Percentiles rank a stretch among this genome's conserved stretches.
phyloP scores from a whole-genome alignment of 1,140 invertebrate species.

The Copidosoma floridanum region DNA sequence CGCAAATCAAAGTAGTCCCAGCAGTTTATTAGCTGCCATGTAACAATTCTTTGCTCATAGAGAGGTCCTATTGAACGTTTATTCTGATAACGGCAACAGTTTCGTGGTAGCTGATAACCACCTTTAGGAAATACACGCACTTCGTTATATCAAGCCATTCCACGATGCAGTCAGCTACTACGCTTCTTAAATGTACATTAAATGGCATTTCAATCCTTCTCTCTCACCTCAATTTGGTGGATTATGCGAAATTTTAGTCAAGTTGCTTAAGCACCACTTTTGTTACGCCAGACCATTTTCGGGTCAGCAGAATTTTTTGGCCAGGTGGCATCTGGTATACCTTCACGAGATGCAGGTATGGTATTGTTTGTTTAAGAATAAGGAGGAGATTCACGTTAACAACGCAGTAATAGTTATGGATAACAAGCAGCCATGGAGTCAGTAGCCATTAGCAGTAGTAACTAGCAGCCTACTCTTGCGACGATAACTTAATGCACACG shows the following conservation, averaged over 20 bases:
- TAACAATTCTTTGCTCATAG: too few relatives aligned
- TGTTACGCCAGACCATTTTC: slow-evolving; percentile 27
- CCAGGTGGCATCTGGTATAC: not conserved
- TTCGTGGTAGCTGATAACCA: not conserved
- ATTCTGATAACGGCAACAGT: not conserved
- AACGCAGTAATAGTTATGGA: too few relatives aligned
- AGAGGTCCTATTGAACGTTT: too few relatives aligned
- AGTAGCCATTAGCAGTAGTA: too few relatives aligned
- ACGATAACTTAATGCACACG: too few relatives aligned
- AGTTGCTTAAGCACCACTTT: not conserved
- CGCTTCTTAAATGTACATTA: not conserved
- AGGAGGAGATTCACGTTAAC: too few relatives aligned
- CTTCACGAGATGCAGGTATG: not conserved
- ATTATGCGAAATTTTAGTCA: not conserved
- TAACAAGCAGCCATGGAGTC: too few relatives aligned
- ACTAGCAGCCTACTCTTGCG: too few relatives aligned
- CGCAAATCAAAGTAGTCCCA: not conserved
- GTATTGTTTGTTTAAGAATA: too few relatives aligned
- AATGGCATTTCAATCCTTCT: not conserved
- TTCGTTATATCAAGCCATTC: too few relatives aligned
- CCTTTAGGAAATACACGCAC: not conserved
- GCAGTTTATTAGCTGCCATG: too few relatives aligned
- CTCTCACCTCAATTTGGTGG: not conserved
- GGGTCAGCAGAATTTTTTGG: slow-evolving; percentile 5
- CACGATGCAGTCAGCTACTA: too few relatives aligned